Base-by-base conservation (phyloP, 2,113 vertebrate species). In the Microtus ochrogaster region DNA sequence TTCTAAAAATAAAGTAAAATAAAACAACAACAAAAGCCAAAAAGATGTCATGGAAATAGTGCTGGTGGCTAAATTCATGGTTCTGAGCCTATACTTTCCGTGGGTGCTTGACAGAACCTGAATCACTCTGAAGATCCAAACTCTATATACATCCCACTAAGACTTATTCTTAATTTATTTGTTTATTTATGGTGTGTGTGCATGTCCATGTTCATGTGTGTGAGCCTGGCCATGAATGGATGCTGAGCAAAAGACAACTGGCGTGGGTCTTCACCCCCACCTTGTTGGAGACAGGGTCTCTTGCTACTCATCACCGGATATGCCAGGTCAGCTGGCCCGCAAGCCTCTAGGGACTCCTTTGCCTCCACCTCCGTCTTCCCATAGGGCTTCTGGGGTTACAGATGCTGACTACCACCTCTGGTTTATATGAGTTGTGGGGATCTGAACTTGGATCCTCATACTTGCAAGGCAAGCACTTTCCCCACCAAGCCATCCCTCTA, bases 41-140 rank as follows among this genome's bases (percentile, higher is more conserved):
- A 76, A 14, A 2, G 19, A 26, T 49, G 10, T 17, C 9, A n/a
- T n/a, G 4, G 10, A 11, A 4, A 22, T 55, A 47, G 82, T 33
- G 61, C 39, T 28, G 33, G 3, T 16, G 17, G 19, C 33, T 49
- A 39, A 44, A 26, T 33, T 6, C 4, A 0, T 33, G 39, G 9
- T 1, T n/a, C 16, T 24, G 10, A 65, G 68, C 4, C 52, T n/a
- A 12, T 1, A 9, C 19, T 33, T 16, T 30, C 68, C 52, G 5
- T 33, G 49, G 47, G n/a, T 24, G 7, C 39, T 47, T 44, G 5
- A 7, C 0, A 4, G 44, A 28, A 6, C 61, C 28, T 0, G 1
- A 79, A 16, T 73, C 30, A 33, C 14, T 4, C 63, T 22, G 28
- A 4, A 65, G 84, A 89, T 61, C 47, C 70, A 81, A 19, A 76